phyloP scores from a whole-genome alignment of 2,888 invertebrate species.

The Tipula lateralis region DNA sequence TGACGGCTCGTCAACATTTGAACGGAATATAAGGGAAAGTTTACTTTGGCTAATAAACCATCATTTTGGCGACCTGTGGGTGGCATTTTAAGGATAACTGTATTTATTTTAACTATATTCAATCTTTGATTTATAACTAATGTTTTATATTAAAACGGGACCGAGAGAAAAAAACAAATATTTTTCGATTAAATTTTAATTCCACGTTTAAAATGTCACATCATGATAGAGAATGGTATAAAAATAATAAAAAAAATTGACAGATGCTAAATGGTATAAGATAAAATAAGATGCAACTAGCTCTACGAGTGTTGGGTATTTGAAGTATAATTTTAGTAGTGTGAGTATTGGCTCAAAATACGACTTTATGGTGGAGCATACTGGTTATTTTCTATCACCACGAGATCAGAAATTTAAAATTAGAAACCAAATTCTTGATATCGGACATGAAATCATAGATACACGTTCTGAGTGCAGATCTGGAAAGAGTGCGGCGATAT shows the following conservation, averaged over 20 bases:
- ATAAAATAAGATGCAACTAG: background rate
- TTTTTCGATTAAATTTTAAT: constrained; percentile 25
- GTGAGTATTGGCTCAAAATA: no score
- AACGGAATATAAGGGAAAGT: constrained; percentile 89
- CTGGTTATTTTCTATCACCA: no score
- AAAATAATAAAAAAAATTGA: background rate
- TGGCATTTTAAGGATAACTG: constrained; percentile 52
- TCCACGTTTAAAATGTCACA: constrained; percentile 34
- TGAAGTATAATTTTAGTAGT: background rate
- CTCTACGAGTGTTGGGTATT: background rate
- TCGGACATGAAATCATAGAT: no score
- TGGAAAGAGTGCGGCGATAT: no score
- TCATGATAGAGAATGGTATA: background rate
- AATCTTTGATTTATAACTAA: background rate
- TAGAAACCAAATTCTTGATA: no score
- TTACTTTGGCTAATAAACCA: constrained; percentile 77
- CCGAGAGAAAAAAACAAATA: background rate
- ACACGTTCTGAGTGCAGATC: no score
- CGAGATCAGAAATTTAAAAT: no score
- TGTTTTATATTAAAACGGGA: background rate
- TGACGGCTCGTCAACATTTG: constrained; percentile 88
- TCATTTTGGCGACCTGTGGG: constrained; percentile 57
- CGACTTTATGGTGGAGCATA: no score
- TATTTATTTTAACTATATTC: background rate
- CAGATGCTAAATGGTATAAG: background rate